Base-by-base conservation (phyloP, 2,888 invertebrate species). In the Idaea biselata region DNA sequence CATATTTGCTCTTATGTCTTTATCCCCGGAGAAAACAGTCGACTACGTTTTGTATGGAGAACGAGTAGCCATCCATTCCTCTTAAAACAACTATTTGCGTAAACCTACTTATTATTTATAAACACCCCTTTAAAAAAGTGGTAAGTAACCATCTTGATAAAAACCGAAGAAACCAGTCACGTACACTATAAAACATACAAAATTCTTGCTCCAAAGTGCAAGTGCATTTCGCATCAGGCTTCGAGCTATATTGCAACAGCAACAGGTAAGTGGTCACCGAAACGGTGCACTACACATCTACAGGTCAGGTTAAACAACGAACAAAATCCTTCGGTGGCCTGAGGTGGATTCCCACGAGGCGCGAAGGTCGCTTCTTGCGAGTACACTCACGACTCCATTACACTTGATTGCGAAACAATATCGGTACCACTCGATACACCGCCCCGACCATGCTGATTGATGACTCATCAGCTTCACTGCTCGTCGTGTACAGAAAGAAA, bases 261-360 rank as follows among this genome's bases (percentile, higher is more conserved):
- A 44, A 44, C 44, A 44, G 44, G 8, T 44, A 44, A 44, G 44
- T 44, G 44, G 44, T 44, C 44, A 44, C 44, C 44, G 44, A 44
- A 44, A 44, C 44, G 14, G 7, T 11, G 3, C 14, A 44, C 32
- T 11, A 44, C 44, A 44, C 14, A 44, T 44, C 44, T 44, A 11
- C 44, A 11, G 44, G 44, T 44, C 44, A 44, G 44, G 44, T 44
- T 44, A 44, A 44, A 44, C 44, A 44, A 44, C 44, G 56, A 57
- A 58, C 58, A 59, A 32, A 54, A 59, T 68, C 64, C 68, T 60
- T 56, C 56, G 56, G 56, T 18, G 62, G 55, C 61, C 62, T 53
- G 17, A 59, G 59, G 59, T 32, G 62, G 55, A 63, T 69, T 69
- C 67, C 69, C 69, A 69, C 69, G 69, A 64, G 60, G 62, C 44